phyloP scores from a whole-genome alignment of 2,113 vertebrate species.

The Hyperoodon ampullatus region DNA sequence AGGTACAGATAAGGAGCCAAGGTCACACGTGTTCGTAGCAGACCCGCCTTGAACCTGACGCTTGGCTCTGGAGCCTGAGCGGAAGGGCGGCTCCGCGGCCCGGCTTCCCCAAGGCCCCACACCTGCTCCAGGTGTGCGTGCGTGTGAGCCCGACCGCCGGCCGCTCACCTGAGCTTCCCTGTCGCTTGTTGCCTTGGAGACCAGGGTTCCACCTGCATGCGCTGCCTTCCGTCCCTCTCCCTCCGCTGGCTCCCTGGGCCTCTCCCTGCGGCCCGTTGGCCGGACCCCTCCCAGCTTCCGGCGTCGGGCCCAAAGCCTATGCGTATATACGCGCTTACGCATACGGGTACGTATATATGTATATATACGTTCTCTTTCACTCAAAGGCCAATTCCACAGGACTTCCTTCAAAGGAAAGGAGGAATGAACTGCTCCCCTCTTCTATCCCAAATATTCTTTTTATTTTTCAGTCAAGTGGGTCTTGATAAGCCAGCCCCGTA shows the following conservation, averaged over 20 bases:
- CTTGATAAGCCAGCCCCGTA: constrained; percentile 46
- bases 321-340: neutral
- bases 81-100: neutral
- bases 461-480: neutral
- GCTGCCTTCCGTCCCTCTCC: neutral
- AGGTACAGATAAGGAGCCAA: constrained; percentile 33
- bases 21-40: neutral
- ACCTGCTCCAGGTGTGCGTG: neutral
- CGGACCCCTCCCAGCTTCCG: neutral
- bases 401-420: neutral
- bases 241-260: neutral
- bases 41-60: neutral
- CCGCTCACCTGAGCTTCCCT: neutral
- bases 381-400: neutral
- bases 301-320: neutral
- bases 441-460: constrained; percentile 20
- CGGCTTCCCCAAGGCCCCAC: neutral
- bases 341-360: too few relatives aligned
- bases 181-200: too few relatives aligned
- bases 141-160: neutral
- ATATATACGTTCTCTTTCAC: neutral
- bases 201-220: too few relatives aligned
- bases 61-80: neutral
- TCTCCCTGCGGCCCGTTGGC: neutral
- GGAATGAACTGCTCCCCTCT: neutral